Conservation (phyloP, 2,113 vertebrate species). For the Pimephales promelas region DNA sequence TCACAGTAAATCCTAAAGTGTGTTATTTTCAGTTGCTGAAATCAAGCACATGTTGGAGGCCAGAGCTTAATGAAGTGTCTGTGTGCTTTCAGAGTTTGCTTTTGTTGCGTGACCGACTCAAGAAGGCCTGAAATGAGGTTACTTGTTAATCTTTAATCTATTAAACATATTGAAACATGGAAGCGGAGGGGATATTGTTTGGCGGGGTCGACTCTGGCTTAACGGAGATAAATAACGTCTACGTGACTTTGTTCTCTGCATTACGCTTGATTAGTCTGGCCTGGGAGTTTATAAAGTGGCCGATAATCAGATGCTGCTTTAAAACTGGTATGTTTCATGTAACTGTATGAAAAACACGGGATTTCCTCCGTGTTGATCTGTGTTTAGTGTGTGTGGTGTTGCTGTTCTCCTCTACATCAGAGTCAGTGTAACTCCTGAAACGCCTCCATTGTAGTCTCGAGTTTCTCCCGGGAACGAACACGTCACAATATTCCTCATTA, state of each 20-base stretch:
- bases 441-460: too few species aligned
- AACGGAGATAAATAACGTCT: background rate
- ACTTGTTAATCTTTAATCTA: background rate
- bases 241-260: background rate
- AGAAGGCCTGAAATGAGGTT: background rate
- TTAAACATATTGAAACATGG: background rate
- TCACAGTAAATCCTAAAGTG: too few species aligned
- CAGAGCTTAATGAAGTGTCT: background rate
- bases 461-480: too few species aligned
- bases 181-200: background rate
- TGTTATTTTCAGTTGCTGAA: too few species aligned
- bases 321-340: background rate
- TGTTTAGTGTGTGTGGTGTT: too few species aligned
- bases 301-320: background rate
- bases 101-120: background rate
- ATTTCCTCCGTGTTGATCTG: too few species aligned
- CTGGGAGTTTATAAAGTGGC: background rate
- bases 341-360: too few species aligned
- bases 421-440: too few species aligned
- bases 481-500: too few species aligned
- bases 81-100: background rate
- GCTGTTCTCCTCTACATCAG: too few species aligned
- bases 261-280: background rate
- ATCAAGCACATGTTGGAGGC: too few species aligned
- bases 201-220: background rate